Base-by-base conservation (phyloP, 37 sponge, comb jelly and placozoan species). In the Dysidea cf. avara region DNA sequence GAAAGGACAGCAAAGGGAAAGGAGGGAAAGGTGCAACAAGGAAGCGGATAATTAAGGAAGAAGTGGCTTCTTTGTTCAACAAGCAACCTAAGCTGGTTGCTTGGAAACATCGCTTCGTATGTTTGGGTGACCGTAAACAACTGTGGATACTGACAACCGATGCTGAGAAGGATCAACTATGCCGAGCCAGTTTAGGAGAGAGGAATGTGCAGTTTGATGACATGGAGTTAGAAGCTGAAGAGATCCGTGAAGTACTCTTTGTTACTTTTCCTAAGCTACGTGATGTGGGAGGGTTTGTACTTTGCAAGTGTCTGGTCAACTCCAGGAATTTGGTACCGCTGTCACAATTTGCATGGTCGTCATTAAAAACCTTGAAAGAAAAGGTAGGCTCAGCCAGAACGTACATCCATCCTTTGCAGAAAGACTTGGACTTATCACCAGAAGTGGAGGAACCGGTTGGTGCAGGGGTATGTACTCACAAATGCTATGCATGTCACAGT, bases 71-170 rank as follows among this genome's bases (percentile, higher is more conserved):
- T 43, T 9, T 43, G 9, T 43, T 43, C 9, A 43, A 43, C 46
- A 43, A 43, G 9, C 5, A 43, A 43, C 46, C 5, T 43, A 43
- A 43, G 9, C 7, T 5, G 7, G 9, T 43, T 43, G 46, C 5
- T 12, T 83, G 84, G 84, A 75, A 62, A 26, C 84, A 83, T 66
- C 26, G 32, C 4, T 83, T 83, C 36, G 56, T 76, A 39, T 83
- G 84, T 55, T 35, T 83, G 31, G 72, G 64, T 4, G 61, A 76
- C 33, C 64, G 35, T 34, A 64, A 70, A n/a, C 84, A 83, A 46
- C 18, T 24, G n/a, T 30, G 56, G 7, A 76, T 75, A 5, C 84
- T 71, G 12, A 76, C 77, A 7, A 76, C 66, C 2, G 84, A 83
- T 24, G 25, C 18, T 16, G 77, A 75, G 37, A 43, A 74, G 30